Conservation (phyloP, 2,888 invertebrate genomes). For the Platynereis dumerilii region DNA sequence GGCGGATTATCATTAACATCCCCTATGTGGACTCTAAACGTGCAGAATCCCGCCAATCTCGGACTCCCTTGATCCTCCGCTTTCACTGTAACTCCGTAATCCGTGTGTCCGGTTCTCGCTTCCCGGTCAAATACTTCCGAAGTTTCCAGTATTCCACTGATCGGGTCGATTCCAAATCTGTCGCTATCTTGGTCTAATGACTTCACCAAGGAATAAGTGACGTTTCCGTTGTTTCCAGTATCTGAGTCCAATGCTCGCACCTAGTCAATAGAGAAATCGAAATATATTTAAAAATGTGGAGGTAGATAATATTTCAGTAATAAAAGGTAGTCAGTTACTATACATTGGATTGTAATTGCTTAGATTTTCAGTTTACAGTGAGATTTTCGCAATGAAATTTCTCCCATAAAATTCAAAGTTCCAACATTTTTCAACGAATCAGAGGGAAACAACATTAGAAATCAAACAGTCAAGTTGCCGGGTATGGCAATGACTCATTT, state of each 20-base stretch:
- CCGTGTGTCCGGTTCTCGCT: conserved; percentile 43
- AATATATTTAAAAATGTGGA: too few relatives aligned
- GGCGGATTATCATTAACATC: conserved; percentile 60
- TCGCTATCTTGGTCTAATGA: conserved; percentile 74
- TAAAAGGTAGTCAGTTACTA: too few relatives aligned
- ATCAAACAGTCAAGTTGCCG: too few relatives aligned
- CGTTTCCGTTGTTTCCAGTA: conserved; percentile 80
- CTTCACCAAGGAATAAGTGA: conserved; percentile 94
- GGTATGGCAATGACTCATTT: too few relatives aligned
- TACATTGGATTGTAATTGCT: too few relatives aligned
- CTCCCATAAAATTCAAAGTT: too few relatives aligned
- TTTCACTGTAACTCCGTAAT: conserved; percentile 76
- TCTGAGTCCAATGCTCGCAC: conserved; percentile 85
- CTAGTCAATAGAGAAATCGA: too few relatives aligned
- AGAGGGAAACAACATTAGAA: too few relatives aligned
- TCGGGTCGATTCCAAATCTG: conserved; percentile 95
- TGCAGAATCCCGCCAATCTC: conserved; percentile 96
- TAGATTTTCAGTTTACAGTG: too few relatives aligned
- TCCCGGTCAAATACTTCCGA: conserved; percentile 84
- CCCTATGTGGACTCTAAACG: conserved; percentile 70
- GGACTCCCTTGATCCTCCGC: conserved; percentile 98
- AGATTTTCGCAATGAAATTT: too few relatives aligned
- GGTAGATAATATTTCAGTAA: too few relatives aligned
- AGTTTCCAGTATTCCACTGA: conserved; percentile 86
- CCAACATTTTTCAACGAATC: too few relatives aligned